Conservation (phyloP, 2,113 vertebrate species). For the Sciurus niger region DNA sequence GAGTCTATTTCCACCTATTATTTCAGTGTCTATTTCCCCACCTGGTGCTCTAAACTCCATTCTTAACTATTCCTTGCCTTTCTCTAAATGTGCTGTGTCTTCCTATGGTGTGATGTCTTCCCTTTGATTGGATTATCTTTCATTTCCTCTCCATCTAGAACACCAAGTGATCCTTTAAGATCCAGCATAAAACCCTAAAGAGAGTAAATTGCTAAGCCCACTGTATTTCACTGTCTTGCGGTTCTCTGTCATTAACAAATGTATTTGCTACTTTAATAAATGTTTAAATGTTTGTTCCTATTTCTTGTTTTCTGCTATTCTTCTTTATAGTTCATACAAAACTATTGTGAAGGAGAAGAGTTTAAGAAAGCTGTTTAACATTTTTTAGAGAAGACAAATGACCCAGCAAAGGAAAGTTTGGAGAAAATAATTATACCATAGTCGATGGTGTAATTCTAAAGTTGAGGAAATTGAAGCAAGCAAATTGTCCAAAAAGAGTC, state of each 20-base stretch:
- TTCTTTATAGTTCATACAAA: conserved; percentile 40
- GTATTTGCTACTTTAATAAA: neutral
- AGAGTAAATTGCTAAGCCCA: neutral
- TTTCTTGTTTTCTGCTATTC: neutral
- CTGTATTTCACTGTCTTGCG: neutral
- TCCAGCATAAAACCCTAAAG: neutral
- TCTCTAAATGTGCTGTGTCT: neutral
- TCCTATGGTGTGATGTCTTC: neutral
- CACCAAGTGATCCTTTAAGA: neutral
- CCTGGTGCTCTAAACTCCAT: neutral
- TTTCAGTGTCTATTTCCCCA: neutral
- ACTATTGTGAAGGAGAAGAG: neutral
- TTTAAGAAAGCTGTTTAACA: conserved; percentile 45
- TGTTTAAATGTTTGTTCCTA: neutral
- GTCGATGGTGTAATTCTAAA: neutral
- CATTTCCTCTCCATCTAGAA: neutral
- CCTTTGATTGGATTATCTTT: neutral
- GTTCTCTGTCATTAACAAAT: neutral
- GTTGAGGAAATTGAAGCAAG: neutral
- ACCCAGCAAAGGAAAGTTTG: neutral
- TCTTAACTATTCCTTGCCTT: neutral
- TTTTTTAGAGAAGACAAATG: neutral
- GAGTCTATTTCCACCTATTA: neutral
- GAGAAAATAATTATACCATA: conserved; percentile 33
- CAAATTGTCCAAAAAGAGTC: neutral